These are phyloP conservation scores for Vanacampus margaritifer DNA, from an alignment of 2,113 vertebrate species.

Conservation along the genomic window DNA sequence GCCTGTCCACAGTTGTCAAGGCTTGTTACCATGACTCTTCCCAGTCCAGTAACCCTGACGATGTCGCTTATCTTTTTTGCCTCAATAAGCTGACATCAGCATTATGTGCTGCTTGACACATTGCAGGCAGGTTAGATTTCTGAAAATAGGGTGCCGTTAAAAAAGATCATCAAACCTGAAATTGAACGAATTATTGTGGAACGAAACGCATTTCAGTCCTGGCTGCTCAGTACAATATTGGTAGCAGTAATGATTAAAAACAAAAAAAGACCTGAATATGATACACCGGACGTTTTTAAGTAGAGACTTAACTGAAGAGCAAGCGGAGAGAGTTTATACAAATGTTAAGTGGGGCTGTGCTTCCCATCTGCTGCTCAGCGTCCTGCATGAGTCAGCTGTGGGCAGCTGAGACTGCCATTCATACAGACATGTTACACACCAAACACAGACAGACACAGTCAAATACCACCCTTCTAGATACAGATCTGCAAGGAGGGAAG, in stretches of 20 bases:
- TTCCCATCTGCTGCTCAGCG: constrained; percentile 2
- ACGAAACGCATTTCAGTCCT: neutral
- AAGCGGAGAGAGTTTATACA: neutral
- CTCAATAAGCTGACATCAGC: constrained; percentile 38
- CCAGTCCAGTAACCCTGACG: constrained; percentile 17
- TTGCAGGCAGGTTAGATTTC: constrained; percentile 6
- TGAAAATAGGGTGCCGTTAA: too few species aligned
- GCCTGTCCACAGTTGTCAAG: constrained; percentile 41
- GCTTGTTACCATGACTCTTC: constrained; percentile 38
- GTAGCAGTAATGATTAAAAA: neutral
- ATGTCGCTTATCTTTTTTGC: constrained; percentile 29
- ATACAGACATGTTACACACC: constrained; percentile 40
- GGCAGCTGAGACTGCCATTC: constrained; percentile 39
- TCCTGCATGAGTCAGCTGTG: constrained; percentile 29
- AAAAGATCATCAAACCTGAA: too few species aligned
- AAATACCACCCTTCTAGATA: constrained; percentile 9
- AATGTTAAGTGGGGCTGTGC: neutral
- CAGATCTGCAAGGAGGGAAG: neutral
- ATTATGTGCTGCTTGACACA: constrained; percentile 18
- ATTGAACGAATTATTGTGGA: too few species aligned
- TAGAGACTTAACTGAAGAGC: neutral
- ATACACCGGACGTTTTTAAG: neutral
- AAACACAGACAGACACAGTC: constrained; percentile 11
- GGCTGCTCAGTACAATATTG: neutral
- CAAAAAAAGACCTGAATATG: neutral